Evolutionary conservation across 2,113 vertebrate genomes (phyloP), one percentile per base, ranked within the genome.

Genomic region (Pagrus major): DNA sequence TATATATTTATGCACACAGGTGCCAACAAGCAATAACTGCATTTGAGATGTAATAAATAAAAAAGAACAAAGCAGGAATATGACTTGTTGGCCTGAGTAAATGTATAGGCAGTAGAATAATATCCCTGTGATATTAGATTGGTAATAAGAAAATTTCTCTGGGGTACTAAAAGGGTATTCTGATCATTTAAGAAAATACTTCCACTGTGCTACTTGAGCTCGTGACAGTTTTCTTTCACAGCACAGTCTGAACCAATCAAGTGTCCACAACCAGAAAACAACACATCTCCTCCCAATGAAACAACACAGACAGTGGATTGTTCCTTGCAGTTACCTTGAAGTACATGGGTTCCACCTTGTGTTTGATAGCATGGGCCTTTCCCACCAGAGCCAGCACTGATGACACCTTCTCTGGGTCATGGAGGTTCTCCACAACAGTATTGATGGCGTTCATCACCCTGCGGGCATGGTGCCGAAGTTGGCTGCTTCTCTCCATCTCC

Each of bases 311-410:
- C 6, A 4, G 0, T 3, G 18, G 35, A 7, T 41, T 9, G 16
- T 44, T 63, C 44, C 12, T 10, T 3, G 9, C n/a, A 18, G 16
- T 87, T 89, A 98, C 97, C 97, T 99, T 98, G 78, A 99, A 99
- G 93, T 98, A 99, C 81, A 99, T 88, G 0, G 98, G 98, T 61
- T 99, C 98, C 95, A 99, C 97, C 94, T 99, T 98, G 93, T 99
- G 96, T 91, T 98, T 98, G 89, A 99, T 89, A 10, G 98, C 97
- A 0, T 99, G 98, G 67, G 97, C 97, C 80, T 97, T 98, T 83
- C 97, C 98, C 88, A 99, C 97, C 75, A 99, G 89, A 61, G 95
- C 93, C 76, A 99, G 91, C 58, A 98, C 96, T 0, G 97, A 96
- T 6, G 97, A 96, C 73, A 99, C 96, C 88, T 98, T 98, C 88